These are phyloP conservation scores for Natrix natrix DNA, from an alignment of 2,797 vertebrate species.

Conservation along the genomic window DNA sequence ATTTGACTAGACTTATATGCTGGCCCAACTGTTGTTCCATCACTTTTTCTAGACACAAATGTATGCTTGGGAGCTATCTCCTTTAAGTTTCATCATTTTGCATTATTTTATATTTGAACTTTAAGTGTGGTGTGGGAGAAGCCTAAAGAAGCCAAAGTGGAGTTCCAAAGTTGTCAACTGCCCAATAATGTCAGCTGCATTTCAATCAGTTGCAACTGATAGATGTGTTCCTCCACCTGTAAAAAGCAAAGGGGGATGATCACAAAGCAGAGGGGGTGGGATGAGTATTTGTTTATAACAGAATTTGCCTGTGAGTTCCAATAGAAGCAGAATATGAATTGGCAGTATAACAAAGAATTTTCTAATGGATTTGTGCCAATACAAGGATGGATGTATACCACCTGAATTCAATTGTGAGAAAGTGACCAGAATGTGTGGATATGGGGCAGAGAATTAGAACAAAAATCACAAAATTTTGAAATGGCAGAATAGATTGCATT, in stretches of 20 bases:
- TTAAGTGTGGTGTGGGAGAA: neutral
- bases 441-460: neutral
- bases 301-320: neutral
- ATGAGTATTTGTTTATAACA: neutral
- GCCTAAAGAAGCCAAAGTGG: neutral
- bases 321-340: neutral
- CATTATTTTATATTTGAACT: neutral
- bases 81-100: neutral
- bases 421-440: neutral
- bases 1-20: neutral
- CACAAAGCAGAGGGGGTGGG: neutral
- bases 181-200: neutral
- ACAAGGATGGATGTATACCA: neutral
- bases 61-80: neutral
- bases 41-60: neutral
- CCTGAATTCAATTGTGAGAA: neutral
- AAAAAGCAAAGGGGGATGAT: neutral
- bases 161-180: neutral
- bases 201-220: neutral
- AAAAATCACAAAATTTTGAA: neutral
- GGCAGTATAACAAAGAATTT: neutral
- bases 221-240: neutral
- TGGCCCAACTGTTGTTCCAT: neutral
- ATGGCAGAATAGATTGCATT: neutral
- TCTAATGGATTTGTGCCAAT: neutral